Evolutionary conservation across 2,113 vertebrate genomes (phyloP).

Genomic region (Panurus biarmicus): DNA sequence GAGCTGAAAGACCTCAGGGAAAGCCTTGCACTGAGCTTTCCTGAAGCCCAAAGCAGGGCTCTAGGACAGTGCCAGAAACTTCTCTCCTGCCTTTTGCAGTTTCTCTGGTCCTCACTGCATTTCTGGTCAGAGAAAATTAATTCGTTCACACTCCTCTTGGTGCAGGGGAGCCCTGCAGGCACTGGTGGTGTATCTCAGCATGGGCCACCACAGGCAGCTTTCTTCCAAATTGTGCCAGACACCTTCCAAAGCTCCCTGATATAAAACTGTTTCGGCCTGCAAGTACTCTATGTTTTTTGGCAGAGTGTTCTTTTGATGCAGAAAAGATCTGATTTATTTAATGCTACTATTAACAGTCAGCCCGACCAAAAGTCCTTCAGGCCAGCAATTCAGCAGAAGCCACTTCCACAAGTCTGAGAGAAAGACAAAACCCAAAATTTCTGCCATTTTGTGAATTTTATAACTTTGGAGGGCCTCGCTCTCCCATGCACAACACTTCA

Average conservation of each 20-base stretch:
- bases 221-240: neutral
- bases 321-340: neutral
- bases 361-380: neutral
- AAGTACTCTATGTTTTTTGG: neutral
- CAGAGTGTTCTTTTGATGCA: neutral
- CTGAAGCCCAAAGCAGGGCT: neutral
- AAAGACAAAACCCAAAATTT: neutral
- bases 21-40: neutral
- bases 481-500: neutral
- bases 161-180: neutral
- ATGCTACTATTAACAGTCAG: neutral
- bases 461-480: neutral
- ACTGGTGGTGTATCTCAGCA: neutral
- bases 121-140: neutral
- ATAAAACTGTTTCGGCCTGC: neutral
- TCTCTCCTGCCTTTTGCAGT: neutral
- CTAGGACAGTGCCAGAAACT: neutral
- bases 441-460: neutral
- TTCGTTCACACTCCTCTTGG: neutral
- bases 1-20: neutral
- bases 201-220: neutral
- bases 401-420: neutral
- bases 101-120: neutral
- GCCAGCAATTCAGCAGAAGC: neutral
- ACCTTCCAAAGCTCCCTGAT: neutral